phyloP scores from a whole-genome alignment of 2,888 invertebrate genomes.

The Lutraria lutraria region DNA sequence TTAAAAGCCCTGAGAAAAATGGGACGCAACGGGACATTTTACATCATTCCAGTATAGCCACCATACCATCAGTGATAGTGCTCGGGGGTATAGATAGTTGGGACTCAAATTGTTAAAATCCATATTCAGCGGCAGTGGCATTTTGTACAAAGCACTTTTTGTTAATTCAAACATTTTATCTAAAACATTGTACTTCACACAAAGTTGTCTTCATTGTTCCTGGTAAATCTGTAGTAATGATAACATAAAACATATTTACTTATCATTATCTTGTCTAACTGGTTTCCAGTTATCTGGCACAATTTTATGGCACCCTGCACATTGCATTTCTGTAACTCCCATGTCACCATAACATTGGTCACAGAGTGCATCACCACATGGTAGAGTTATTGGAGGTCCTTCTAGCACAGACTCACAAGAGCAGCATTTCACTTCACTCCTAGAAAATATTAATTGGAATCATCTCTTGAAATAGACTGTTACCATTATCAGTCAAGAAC shows the following conservation, averaged over 20 bases:
- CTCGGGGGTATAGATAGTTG: not conserved
- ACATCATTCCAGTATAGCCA: no score
- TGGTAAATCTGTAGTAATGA: no score
- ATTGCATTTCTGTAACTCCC: constrained; percentile 43
- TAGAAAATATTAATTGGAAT: not conserved
- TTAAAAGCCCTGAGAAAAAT: no score
- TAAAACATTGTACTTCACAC: not conserved
- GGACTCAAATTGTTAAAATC: not conserved
- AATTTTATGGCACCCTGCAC: constrained; percentile 59
- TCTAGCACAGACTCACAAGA: constrained; percentile 69
- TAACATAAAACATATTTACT: not conserved
- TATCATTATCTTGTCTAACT: not conserved
- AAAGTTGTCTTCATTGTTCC: not conserved
- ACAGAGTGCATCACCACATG: constrained; percentile 76
- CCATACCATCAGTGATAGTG: no score
- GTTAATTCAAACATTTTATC: not conserved
- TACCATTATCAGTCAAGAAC: not conserved
- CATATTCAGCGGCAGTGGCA: not conserved
- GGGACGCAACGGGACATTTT: no score
- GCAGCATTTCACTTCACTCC: constrained; percentile 53
- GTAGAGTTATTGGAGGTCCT: constrained; percentile 70
- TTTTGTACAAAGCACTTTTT: not conserved
- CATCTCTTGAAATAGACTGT: not conserved
- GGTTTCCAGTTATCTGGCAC: constrained; percentile 12
- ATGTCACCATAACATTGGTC: constrained; percentile 68